Evolutionary conservation across 2,888 invertebrate genomes (phyloP).

Genomic region (Aphidoletes aphidimyza): DNA sequence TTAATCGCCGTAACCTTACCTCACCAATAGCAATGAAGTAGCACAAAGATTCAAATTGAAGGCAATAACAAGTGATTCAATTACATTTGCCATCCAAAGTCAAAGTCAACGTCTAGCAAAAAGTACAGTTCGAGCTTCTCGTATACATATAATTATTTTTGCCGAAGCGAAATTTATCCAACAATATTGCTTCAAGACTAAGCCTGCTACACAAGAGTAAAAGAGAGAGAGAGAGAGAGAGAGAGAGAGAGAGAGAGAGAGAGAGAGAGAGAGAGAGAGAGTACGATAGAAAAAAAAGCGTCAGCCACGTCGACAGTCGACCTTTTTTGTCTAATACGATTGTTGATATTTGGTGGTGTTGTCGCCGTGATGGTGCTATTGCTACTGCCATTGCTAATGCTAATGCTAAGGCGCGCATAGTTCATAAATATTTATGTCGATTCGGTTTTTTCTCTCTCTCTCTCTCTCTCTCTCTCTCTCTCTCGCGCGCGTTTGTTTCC

Average conservation of each 20-base stretch:
- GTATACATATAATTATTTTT: too few relatives aligned
- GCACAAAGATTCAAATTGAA: not conserved
- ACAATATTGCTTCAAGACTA: too few relatives aligned
- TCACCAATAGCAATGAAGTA: not conserved
- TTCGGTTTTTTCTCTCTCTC: not conserved
- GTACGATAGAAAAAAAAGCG: too few relatives aligned
- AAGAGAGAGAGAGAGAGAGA: too few relatives aligned
- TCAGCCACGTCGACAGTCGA: not conserved
- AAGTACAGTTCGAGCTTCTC: not conserved
- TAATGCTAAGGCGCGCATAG: slow-evolving; percentile 26
- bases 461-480: too few relatives aligned
- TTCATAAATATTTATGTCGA: slow-evolving; percentile 54
- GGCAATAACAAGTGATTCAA: not conserved
- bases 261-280: too few relatives aligned
- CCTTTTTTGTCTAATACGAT: not conserved
- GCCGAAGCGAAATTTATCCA: not conserved
- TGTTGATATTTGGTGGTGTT: not conserved
- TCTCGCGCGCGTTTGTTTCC: not conserved
- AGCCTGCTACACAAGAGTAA: too few relatives aligned
- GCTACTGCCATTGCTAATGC: not conserved
- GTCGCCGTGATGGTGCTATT: not conserved
- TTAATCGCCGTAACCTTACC: too few relatives aligned
- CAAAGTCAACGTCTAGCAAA: not conserved
- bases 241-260: too few relatives aligned
- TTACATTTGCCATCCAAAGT: not conserved